Evolutionary conservation across 2,113 vertebrate species (phyloP).

Genomic region (Morphnarchus princeps): DNA sequence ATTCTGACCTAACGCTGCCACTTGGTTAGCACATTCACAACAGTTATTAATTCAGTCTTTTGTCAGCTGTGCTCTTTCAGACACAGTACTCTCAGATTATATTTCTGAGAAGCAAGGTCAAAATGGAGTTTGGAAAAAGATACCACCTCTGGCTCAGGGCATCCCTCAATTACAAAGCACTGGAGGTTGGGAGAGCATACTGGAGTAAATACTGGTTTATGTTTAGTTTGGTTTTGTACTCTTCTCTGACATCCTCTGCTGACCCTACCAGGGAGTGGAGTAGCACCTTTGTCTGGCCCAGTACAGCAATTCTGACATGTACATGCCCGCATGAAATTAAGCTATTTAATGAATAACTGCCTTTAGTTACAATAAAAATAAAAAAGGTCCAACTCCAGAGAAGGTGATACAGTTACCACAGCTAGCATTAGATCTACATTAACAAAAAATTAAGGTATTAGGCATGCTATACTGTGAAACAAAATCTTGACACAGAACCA

Average conservation of each 20-base stretch:
- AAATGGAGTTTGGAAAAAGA: background rate
- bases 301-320: background rate
- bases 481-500: background rate
- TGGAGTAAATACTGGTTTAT: background rate
- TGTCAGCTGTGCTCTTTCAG: background rate
- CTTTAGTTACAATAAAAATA: background rate
- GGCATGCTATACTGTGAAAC: background rate
- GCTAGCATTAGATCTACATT: background rate
- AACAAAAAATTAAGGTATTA: background rate
- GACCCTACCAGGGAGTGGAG: background rate
- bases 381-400: background rate
- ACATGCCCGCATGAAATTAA: rapidly evolving
- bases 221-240: background rate
- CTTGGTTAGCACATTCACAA: background rate
- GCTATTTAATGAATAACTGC: background rate
- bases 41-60: background rate
- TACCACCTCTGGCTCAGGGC: background rate
- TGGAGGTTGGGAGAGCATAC: background rate
- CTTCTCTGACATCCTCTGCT: background rate
- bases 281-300: background rate
- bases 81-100: background rate
- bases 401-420: background rate
- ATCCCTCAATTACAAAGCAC: background rate
- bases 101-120: background rate
- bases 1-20: background rate